A percentile compares a stretch with the other conserved stretches of the same genome.
phyloP scores from a whole-genome alignment of 2,113 vertebrate genomes.

The Maccullochella peelii region DNA sequence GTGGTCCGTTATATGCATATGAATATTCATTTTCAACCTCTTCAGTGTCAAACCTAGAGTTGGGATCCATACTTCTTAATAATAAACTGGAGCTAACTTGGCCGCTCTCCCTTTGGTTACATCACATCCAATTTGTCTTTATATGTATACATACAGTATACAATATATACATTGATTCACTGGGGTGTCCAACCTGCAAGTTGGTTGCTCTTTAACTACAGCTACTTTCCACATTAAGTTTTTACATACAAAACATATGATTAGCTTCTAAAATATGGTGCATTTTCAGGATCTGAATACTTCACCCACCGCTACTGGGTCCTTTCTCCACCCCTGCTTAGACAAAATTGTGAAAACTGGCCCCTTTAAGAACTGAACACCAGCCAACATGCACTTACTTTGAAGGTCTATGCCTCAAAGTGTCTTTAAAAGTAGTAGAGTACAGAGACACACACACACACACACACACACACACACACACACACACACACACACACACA shows the following conservation, averaged over 20 bases:
- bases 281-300: neutral
- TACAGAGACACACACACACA: constrained; percentile 24
- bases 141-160: too few relatives aligned
- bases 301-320: neutral
- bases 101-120: too few relatives aligned
- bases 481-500: constrained; percentile 32
- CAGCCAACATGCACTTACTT: neutral
- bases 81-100: too few relatives aligned
- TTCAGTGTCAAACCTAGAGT: too few relatives aligned
- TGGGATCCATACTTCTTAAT: too few relatives aligned
- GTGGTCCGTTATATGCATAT: too few relatives aligned
- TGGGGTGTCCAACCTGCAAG: too few relatives aligned
- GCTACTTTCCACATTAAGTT: neutral
- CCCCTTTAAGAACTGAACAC: neutral
- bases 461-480: constrained; percentile 33
- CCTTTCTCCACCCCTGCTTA: neutral
- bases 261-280: neutral
- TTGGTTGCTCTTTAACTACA: too few relatives aligned
- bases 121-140: too few relatives aligned
- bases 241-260: neutral
- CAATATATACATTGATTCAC: too few relatives aligned
- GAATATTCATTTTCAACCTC: too few relatives aligned
- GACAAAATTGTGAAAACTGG: neutral
- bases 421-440: neutral
- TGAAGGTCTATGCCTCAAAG: constrained; percentile 10